phyloP scores from a whole-genome alignment of 2,888 invertebrate genomes.

The Metopia argyrocephala region DNA sequence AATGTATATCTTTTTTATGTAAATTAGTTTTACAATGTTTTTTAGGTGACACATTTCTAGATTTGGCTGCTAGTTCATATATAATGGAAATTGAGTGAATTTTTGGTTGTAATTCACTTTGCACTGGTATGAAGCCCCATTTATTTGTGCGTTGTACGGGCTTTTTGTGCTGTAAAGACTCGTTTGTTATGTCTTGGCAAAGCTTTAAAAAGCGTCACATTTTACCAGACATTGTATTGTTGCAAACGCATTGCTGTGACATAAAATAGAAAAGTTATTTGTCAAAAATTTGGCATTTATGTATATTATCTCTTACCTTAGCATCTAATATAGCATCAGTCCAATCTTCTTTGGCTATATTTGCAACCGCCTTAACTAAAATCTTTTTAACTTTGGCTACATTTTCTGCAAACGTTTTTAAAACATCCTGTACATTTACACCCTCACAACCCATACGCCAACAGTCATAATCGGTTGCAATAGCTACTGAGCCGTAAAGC shows the following conservation, averaged over 20 bases:
- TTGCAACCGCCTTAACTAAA: constrained; percentile 84
- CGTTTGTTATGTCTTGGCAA: constrained; percentile 70
- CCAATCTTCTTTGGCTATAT: constrained; percentile 87
- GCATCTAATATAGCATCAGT: constrained; percentile 82
- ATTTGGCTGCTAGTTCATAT: constrained; percentile 68
- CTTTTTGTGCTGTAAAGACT: constrained; percentile 68
- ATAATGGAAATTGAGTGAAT: constrained; percentile 71
- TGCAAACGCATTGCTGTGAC: constrained; percentile 73
- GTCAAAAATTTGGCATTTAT: not conserved
- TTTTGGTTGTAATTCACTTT: constrained; percentile 46
- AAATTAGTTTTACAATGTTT: not conserved
- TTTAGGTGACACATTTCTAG: not conserved
- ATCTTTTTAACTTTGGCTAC: constrained; percentile 87
- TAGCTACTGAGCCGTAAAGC: constrained; percentile 93
- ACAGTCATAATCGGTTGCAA: constrained; percentile 99
- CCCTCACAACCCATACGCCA: constrained; percentile 88
- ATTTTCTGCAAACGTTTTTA: constrained; percentile 88
- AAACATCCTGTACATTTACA: constrained; percentile 86
- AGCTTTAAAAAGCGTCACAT: constrained; percentile 74
- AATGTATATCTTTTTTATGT: not conserved
- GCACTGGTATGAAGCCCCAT: constrained; percentile 16
- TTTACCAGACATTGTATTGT: constrained; percentile 73
- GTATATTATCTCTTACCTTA: constrained; percentile 79
- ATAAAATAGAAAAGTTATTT: not conserved
- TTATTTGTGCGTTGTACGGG: constrained; percentile 65